phyloP scores from a whole-genome alignment of 1,140 invertebrate species.

The Venustaconcha ellipsiformis region DNA sequence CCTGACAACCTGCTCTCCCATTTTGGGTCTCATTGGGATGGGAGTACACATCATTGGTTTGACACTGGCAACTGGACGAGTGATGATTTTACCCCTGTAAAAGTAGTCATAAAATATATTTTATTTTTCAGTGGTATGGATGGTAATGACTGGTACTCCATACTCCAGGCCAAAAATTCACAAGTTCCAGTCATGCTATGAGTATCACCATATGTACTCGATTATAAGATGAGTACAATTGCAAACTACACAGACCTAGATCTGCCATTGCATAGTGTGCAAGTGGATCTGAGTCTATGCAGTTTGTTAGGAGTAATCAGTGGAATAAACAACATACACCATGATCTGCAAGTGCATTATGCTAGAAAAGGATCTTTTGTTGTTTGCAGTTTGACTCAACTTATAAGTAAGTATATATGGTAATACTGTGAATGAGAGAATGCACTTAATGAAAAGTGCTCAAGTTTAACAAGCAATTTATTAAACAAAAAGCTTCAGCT shows the following conservation, averaged over 20 bases:
- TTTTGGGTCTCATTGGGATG: slow-evolving; percentile 57
- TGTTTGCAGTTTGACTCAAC: too few species aligned
- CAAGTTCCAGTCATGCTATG: neutral
- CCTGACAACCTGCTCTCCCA: slow-evolving; percentile 33
- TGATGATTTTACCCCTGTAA: slow-evolving; percentile 31
- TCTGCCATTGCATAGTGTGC: too few species aligned
- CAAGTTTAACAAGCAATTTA: too few species aligned
- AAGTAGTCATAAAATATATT: neutral
- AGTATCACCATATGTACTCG: too few species aligned
- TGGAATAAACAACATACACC: too few species aligned
- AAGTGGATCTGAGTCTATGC: too few species aligned
- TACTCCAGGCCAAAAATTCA: neutral
- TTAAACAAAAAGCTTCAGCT: too few species aligned
- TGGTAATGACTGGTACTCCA: neutral
- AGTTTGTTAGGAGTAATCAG: too few species aligned
- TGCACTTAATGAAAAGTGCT: too few species aligned
- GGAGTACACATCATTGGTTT: slow-evolving; percentile 72
- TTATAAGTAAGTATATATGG: neutral
- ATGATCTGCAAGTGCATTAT: neutral
- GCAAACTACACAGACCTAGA: too few species aligned
- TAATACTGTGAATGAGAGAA: too few species aligned
- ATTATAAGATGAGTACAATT: too few species aligned
- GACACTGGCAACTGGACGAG: slow-evolving; percentile 72
- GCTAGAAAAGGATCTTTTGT: neutral
- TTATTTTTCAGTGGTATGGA: neutral